A percentile compares a stretch with the other conserved stretches of the same genome.
Conservation (phyloP, 2,888 invertebrate species). For the Ornithoptera alexandrae region DNA sequence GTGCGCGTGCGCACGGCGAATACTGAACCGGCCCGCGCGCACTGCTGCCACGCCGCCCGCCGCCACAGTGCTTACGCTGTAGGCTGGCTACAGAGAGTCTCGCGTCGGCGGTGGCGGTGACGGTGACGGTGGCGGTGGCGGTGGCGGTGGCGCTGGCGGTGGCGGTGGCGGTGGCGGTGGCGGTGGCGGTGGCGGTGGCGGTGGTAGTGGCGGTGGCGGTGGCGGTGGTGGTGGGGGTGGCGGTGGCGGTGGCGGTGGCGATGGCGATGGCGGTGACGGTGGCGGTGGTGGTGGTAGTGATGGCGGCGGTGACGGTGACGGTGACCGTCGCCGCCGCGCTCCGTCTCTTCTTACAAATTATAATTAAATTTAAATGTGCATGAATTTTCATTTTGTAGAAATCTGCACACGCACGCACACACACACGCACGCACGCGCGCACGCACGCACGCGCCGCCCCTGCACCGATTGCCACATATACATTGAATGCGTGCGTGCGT, state of each 20-base stretch:
- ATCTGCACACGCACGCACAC: background rate
- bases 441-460: too few relatives aligned
- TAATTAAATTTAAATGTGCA: constrained; percentile 10
- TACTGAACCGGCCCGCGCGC: constrained; percentile 10
- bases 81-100: constrained; percentile 1
- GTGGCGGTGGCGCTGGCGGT: constrained; percentile 9
- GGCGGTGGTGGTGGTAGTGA: constrained; percentile 5
- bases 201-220: background rate
- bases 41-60: background rate
- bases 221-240: constrained; percentile 4
- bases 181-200: constrained; percentile 8
- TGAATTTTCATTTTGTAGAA: constrained; percentile 8
- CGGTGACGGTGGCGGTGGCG: constrained; percentile 10
- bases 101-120: constrained; percentile 13
- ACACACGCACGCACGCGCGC: too few relatives aligned
- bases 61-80: constrained; percentile 10
- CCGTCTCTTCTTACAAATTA: constrained; percentile 17
- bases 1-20: constrained; percentile 18
- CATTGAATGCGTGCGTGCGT: too few relatives aligned
- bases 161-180: background rate
- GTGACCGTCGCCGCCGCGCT: constrained; percentile 17
- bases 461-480: too few relatives aligned
- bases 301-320: background rate
- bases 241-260: background rate
- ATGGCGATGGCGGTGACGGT: background rate